These are phyloP conservation scores for Falco rusticolus DNA, from an alignment of 2,797 vertebrate genomes.

Conservation along the genomic window DNA sequence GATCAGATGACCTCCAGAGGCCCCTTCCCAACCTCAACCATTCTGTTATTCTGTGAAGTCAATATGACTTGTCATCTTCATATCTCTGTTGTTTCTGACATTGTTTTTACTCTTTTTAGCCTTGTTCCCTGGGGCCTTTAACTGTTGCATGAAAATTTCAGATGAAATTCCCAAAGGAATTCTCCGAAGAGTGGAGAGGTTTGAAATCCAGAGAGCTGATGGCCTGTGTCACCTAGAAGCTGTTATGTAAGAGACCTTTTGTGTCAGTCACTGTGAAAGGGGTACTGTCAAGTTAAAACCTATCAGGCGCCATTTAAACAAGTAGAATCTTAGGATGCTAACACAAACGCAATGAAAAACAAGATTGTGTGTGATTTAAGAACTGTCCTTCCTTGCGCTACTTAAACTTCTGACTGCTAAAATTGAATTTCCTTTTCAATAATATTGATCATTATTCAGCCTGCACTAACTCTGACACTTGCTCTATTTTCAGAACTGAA, in stretches of 20 bases:
- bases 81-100: neutral
- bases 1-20: neutral
- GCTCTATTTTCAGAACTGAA: neutral
- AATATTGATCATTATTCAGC: neutral
- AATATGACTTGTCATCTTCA: neutral
- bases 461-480: neutral
- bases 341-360: neutral
- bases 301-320: neutral
- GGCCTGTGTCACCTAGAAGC: slow-evolving; percentile 75
- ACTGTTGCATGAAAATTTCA: slow-evolving; percentile 74
- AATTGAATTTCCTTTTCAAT: neutral
- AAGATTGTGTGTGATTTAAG: neutral
- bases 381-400: neutral
- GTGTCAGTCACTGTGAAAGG: neutral
- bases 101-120: slow-evolving; percentile 56
- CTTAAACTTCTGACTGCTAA: neutral
- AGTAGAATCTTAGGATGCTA: neutral
- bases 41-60: neutral
- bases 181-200: slow-evolving; percentile 64
- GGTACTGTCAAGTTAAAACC: neutral
- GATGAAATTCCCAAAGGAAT: slow-evolving; percentile 63
- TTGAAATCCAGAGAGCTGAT: slow-evolving; percentile 72
- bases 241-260: slow-evolving; percentile 75
- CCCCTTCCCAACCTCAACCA: neutral
- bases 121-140: slow-evolving; percentile 72